A percentile compares a stretch with the other conserved stretches of the same genome.
Evolutionary conservation across 2,888 invertebrate species (phyloP).

Genomic region (Kuschelorhynchus macadamiae): DNA sequence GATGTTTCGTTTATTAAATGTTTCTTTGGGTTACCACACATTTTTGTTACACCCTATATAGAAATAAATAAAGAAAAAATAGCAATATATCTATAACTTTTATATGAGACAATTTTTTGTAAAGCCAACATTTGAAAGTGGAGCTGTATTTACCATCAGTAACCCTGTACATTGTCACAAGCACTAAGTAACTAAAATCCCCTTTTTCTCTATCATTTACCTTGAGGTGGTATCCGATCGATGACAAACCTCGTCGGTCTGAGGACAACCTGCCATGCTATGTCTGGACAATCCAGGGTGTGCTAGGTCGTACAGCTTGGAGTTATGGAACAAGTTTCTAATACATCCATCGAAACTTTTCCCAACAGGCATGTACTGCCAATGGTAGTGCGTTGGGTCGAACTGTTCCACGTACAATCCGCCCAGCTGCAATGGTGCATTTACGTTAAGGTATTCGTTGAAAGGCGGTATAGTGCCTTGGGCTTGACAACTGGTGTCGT

Average conservation of each 20-base stretch:
- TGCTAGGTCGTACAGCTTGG: conserved; percentile 94
- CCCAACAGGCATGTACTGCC: conserved; percentile 92
- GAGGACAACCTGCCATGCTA: conserved; percentile 91
- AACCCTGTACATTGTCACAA: too few relatives aligned
- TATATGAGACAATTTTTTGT: too few relatives aligned
- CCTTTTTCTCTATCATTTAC: too few relatives aligned
- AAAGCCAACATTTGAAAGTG: too few relatives aligned
- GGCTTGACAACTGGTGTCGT: conserved; percentile 91
- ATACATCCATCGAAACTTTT: conserved; percentile 97
- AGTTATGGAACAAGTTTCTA: conserved; percentile 95
- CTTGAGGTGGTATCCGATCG: conserved; percentile 85
- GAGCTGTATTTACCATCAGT: too few relatives aligned
- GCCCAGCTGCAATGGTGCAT: conserved; percentile 95
- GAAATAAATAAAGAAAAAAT: too few relatives aligned
- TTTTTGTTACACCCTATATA: too few relatives aligned
- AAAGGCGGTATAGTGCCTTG: conserved; percentile 92
- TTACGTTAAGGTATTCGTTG: conserved; percentile 96
- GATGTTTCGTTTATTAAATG: too few relatives aligned
- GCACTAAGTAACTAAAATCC: too few relatives aligned
- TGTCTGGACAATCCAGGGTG: conserved; percentile 91
- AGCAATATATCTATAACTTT: too few relatives aligned
- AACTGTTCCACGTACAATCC: conserved; percentile 87
- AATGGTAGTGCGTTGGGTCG: conserved; percentile 89
- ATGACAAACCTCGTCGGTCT: conserved; percentile 93
- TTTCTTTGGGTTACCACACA: too few relatives aligned